Percentiles rank a stretch among this genome's conserved stretches.
These are phyloP conservation scores for Ridgeia piscesae DNA, from an alignment of 1,140 invertebrate species.

Conservation along the genomic window DNA sequence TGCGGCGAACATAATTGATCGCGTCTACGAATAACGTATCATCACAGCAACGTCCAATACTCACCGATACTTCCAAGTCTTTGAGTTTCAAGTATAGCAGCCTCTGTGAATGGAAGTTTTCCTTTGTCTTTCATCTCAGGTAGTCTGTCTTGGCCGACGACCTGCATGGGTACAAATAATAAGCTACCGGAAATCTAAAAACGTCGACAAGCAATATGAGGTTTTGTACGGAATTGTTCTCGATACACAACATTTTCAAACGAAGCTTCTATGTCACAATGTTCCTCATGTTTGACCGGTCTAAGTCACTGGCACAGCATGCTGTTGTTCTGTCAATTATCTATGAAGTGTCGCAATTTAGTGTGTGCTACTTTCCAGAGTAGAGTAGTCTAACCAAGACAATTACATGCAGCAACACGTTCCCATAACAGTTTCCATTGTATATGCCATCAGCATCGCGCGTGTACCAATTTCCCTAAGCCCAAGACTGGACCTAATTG, in stretches of 20 bases:
- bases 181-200: neutral
- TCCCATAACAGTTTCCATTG: neutral
- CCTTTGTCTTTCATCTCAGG: conserved; percentile 74
- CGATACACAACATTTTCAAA: too few species aligned
- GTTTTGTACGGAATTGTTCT: too few species aligned
- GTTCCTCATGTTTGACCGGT: too few species aligned
- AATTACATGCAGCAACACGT: neutral
- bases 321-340: too few species aligned
- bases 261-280: too few species aligned
- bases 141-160: conserved; percentile 71
- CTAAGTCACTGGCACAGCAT: neutral
- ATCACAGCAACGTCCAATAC: neutral
- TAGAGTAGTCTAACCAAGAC: neutral
- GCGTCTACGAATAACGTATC: neutral
- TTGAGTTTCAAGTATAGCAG: conserved; percentile 48
- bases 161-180: neutral
- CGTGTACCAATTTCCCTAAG: neutral
- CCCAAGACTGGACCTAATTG: neutral
- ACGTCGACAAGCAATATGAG: neutral
- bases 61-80: conserved; percentile 2
- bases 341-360: too few species aligned
- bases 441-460: neutral
- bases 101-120: conserved; percentile 39
- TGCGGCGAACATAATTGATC: too few species aligned
- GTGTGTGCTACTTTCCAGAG: neutral